These are phyloP conservation scores for Micrasema minimum DNA, from an alignment of 1,140 invertebrate genomes.

Conservation along the genomic window DNA sequence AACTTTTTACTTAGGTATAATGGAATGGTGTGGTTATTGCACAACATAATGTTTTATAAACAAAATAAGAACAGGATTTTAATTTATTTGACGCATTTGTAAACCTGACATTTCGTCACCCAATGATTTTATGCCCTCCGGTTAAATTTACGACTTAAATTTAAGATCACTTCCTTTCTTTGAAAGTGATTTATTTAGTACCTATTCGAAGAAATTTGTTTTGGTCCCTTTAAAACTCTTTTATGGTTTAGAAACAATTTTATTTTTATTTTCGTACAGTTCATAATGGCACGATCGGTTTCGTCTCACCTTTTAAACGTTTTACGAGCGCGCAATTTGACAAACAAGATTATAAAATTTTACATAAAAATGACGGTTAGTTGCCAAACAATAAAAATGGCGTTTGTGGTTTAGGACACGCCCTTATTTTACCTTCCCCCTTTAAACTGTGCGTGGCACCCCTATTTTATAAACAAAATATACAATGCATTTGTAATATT, in stretches of 20 bases:
- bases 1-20: too few species aligned
- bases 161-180: background rate
- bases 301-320: conserved; percentile 42
- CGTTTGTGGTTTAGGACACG: conserved; percentile 45
- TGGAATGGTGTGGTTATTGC: too few species aligned
- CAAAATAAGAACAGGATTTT: too few species aligned
- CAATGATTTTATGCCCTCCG: background rate
- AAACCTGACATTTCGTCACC: too few species aligned
- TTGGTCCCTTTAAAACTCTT: conserved; percentile 18
- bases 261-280: conserved; percentile 9
- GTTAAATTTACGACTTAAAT: background rate
- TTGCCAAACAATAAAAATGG: conserved; percentile 52
- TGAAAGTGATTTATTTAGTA: background rate
- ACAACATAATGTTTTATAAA: too few species aligned
- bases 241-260: conserved; percentile 29
- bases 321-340: conserved; percentile 50
- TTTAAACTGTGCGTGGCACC: conserved; percentile 16
- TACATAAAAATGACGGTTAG: conserved; percentile 52
- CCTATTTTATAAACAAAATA: background rate
- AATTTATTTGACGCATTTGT: too few species aligned
- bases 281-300: conserved; percentile 35
- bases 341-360: conserved; percentile 53
- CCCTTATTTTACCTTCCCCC: conserved; percentile 30
- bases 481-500: too few species aligned
- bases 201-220: conserved; percentile 11